A percentile compares a stretch with the other conserved stretches of the same genome.
Evolutionary conservation across 2,113 vertebrate species (phyloP).

Genomic region (Burhinus bistriatus): DNA sequence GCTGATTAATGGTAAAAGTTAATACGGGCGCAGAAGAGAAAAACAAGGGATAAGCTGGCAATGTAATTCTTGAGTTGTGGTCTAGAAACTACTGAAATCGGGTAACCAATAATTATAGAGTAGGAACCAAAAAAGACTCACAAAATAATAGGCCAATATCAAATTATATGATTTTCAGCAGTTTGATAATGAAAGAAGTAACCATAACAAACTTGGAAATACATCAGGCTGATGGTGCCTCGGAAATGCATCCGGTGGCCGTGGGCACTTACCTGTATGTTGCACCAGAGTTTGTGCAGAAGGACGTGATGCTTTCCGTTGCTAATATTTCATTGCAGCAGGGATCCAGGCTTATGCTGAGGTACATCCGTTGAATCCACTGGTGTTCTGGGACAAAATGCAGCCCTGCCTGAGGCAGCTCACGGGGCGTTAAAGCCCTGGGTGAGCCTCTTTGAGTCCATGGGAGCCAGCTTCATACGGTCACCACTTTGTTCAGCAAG

Average conservation of each 20-base stretch:
- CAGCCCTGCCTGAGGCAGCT: not conserved
- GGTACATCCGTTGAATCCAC: not conserved
- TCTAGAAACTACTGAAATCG: not conserved
- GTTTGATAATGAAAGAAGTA: not conserved
- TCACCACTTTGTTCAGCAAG: not conserved
- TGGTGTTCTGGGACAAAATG: not conserved
- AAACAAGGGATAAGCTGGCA: not conserved
- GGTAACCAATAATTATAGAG: not conserved
- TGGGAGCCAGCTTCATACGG: not conserved
- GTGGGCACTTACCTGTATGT: not conserved
- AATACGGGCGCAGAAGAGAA: not conserved
- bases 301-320: not conserved
- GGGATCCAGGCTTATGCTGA: not conserved
- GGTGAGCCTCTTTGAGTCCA: not conserved
- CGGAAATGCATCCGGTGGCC: not conserved
- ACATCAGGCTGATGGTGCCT: not conserved
- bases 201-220: not conserved
- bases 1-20: not conserved
- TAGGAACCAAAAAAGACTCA: not conserved
- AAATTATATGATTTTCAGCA: not conserved
- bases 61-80: not conserved
- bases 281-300: not conserved
- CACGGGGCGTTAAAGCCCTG: fast-evolving
- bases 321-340: not conserved
- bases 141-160: not conserved